Evolutionary conservation across 1,140 invertebrate genomes (phyloP).

Genomic region (Calephelis virginiensis): DNA sequence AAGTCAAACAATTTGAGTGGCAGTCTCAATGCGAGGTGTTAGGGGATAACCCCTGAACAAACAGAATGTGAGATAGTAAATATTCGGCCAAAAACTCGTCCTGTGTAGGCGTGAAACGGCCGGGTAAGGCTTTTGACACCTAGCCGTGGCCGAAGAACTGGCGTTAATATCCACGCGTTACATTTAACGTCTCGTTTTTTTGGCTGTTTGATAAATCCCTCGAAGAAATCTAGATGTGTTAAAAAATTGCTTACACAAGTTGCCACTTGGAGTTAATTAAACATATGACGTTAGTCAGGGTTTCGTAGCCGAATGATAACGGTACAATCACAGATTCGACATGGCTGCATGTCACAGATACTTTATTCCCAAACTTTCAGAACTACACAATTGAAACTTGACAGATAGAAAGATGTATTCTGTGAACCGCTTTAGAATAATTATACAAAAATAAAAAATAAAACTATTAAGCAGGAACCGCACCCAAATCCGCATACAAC

Average conservation of each 20-base stretch:
- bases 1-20: slow-evolving; percentile 70
- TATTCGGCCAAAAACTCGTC: slow-evolving; percentile 51
- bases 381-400: no score
- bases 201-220: slow-evolving; percentile 46
- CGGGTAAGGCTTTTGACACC: slow-evolving; percentile 78
- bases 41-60: slow-evolving; percentile 71
- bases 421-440: no score
- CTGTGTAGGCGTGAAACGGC: slow-evolving; percentile 62
- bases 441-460: no score
- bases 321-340: no score
- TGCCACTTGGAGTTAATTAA: not conserved
- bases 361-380: no score
- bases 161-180: slow-evolving; percentile 68
- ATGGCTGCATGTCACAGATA: no score
- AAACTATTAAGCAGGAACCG: no score
- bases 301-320: no score
- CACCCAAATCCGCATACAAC: no score
- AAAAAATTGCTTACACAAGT: slow-evolving; percentile 11
- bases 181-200: slow-evolving; percentile 64
- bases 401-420: no score
- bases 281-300: no score
- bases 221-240: slow-evolving; percentile 32
- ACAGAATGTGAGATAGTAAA: slow-evolving; percentile 66
- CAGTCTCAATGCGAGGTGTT: slow-evolving; percentile 53
- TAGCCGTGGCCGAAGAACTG: slow-evolving; percentile 48